phyloP scores from a whole-genome alignment of 2,888 invertebrate genomes.

The Stenodera caucasica region DNA sequence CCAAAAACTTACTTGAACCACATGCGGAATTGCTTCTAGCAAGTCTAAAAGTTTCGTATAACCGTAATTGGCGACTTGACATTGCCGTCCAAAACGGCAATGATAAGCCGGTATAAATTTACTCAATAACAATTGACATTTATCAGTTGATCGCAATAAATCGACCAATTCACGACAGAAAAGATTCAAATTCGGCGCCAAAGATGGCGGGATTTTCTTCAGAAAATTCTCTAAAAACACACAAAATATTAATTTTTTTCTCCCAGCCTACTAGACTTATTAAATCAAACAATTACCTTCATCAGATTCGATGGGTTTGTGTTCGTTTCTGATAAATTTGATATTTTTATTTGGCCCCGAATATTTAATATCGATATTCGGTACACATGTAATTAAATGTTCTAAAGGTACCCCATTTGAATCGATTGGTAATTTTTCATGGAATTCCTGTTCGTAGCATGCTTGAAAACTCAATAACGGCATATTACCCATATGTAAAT shows the following conservation, averaged over 20 bases:
- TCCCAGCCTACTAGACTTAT: not conserved
- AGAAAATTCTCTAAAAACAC: slow-evolving; percentile 41
- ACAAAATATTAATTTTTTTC: not conserved
- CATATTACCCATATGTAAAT: slow-evolving; percentile 74
- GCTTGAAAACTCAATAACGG: slow-evolving; percentile 79
- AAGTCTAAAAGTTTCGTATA: slow-evolving; percentile 90
- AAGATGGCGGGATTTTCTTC: slow-evolving; percentile 65
- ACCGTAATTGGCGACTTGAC: slow-evolving; percentile 95
- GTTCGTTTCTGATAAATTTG: slow-evolving; percentile 47
- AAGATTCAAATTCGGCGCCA: slow-evolving; percentile 73
- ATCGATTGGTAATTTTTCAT: slow-evolving; percentile 62
- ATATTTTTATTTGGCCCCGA: slow-evolving; percentile 53
- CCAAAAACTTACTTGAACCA: slow-evolving; percentile 69
- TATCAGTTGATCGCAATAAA: slow-evolving; percentile 76
- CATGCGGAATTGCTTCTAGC: slow-evolving; percentile 82
- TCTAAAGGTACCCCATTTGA: slow-evolving; percentile 83
- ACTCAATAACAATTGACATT: slow-evolving; percentile 78
- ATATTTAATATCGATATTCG: slow-evolving; percentile 62
- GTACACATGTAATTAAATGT: slow-evolving; percentile 83
- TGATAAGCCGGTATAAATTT: slow-evolving; percentile 95
- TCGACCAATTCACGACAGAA: slow-evolving; percentile 88
- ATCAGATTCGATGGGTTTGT: slow-evolving; percentile 33
- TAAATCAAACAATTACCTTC: slow-evolving; percentile 31
- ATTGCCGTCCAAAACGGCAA: slow-evolving; percentile 94
- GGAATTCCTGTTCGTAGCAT: slow-evolving; percentile 78